Percentiles rank a stretch among this genome's conserved stretches.
phyloP scores from a whole-genome alignment of 2,113 vertebrate genomes.

The Panthera uncia region DNA sequence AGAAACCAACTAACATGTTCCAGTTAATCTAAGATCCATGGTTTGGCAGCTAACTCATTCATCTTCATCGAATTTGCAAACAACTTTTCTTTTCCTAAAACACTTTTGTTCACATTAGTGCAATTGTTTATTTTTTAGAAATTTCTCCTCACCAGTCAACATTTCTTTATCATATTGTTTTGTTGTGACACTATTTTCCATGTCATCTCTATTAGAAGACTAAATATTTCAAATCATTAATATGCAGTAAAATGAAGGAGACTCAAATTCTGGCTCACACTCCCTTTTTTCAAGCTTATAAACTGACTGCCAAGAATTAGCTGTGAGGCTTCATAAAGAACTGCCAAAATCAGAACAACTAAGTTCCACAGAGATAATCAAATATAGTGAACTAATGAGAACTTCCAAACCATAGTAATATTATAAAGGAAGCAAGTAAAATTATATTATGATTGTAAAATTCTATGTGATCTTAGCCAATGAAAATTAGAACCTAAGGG shows the following conservation, averaged over 20 bases:
- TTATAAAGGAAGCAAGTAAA: slow-evolving; percentile 28
- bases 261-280: slow-evolving; percentile 38
- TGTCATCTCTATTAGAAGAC: background rate
- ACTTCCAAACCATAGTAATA: background rate
- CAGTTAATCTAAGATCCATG: background rate
- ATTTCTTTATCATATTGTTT: background rate
- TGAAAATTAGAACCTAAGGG: background rate
- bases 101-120: background rate
- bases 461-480: background rate
- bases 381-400: slow-evolving; percentile 44
- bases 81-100: background rate
- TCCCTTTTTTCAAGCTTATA: slow-evolving; percentile 27
- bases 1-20: slow-evolving; percentile 15
- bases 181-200: background rate
- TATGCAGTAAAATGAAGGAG: slow-evolving; percentile 24
- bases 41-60: background rate
- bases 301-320: slow-evolving; percentile 49
- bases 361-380: slow-evolving; percentile 10
- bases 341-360: slow-evolving; percentile 45
- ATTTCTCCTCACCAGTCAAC: background rate
- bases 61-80: slow-evolving; percentile 38
- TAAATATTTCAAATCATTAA: slow-evolving; percentile 58
- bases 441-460: background rate
- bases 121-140: background rate
- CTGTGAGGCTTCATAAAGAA: background rate